Evolutionary conservation across 1,140 invertebrate species (phyloP).

Genomic region (Tetramorium alpestre): DNA sequence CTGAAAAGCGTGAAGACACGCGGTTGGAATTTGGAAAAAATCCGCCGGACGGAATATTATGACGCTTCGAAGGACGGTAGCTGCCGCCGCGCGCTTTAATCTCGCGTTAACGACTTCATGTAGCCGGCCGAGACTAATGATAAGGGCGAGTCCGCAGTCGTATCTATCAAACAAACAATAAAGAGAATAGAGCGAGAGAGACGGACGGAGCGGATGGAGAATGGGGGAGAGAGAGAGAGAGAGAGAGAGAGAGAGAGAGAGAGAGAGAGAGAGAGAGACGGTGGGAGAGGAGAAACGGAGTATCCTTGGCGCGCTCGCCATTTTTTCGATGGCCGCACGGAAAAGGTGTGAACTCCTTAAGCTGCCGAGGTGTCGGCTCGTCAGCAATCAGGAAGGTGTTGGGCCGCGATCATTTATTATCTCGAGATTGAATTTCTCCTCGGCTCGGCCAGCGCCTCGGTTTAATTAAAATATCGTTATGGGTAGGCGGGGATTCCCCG

Average conservation of each 20-base stretch:
- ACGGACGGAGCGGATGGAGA: too few relatives aligned
- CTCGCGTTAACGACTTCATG: constrained; percentile 61
- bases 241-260: neutral
- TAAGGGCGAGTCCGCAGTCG: constrained; percentile 69
- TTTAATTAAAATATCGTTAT: constrained; percentile 87
- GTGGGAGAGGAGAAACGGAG: constrained; percentile 19
- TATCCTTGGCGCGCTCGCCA: constrained; percentile 65
- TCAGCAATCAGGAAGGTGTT: constrained; percentile 84
- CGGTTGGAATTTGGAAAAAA: constrained; percentile 39
- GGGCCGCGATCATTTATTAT: constrained; percentile 86
- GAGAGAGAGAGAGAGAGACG: neutral
- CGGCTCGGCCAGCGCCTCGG: constrained; percentile 81
- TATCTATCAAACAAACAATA: constrained; percentile 76
- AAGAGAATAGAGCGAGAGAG: constrained; percentile 40
- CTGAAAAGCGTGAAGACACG: neutral
- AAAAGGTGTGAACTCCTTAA: constrained; percentile 85
- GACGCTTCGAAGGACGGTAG: constrained; percentile 48
- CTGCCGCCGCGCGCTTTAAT: constrained; percentile 51
- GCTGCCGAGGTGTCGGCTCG: constrained; percentile 81
- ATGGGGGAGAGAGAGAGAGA: neutral
- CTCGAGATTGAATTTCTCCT: constrained; percentile 86
- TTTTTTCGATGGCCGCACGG: constrained; percentile 70
- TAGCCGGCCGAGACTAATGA: constrained; percentile 68
- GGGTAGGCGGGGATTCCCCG: constrained; percentile 85
- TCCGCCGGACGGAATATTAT: constrained; percentile 19